These are phyloP conservation scores for Chrysaora quinquecirrha DNA, from an alignment of 30 jellyfish, hydroid and myxozoan species.

Conservation along the genomic window DNA sequence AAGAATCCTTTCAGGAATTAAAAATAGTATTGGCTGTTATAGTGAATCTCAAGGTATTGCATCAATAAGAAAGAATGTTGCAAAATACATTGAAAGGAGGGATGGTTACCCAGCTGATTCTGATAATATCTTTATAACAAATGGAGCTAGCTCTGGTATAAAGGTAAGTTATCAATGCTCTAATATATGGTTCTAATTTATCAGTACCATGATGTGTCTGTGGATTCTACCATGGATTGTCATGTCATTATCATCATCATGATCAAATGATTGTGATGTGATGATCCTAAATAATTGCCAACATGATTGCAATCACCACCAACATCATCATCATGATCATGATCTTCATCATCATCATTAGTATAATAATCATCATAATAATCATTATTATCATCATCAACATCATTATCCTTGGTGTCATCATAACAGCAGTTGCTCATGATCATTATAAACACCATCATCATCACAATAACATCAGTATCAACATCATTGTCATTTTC, in stretches of 20 bases:
- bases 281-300: neutral
- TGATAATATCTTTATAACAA: slow-evolving; percentile 69
- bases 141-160: slow-evolving; percentile 97
- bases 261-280: neutral
- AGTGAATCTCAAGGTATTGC: slow-evolving; percentile 88
- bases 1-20: slow-evolving; percentile 41
- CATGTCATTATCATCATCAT: neutral
- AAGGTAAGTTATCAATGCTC: slow-evolving; percentile 49
- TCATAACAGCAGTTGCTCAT: too few relatives aligned
- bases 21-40: slow-evolving; percentile 92
- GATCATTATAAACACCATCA: too few relatives aligned
- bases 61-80: slow-evolving; percentile 76
- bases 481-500: too few relatives aligned
- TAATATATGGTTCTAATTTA: too few relatives aligned
- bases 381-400: too few relatives aligned
- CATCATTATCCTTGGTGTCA: too few relatives aligned
- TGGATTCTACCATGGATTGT: too few relatives aligned
- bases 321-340: too few relatives aligned
- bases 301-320: neutral
- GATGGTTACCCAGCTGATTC: slow-evolving; percentile 95
- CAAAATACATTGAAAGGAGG: slow-evolving; percentile 76
- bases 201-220: too few relatives aligned
- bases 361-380: too few relatives aligned
- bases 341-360: too few relatives aligned
- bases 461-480: too few relatives aligned